phyloP scores from a whole-genome alignment of 2,797 vertebrate genomes.

The Hemitrygon akajei region DNA sequence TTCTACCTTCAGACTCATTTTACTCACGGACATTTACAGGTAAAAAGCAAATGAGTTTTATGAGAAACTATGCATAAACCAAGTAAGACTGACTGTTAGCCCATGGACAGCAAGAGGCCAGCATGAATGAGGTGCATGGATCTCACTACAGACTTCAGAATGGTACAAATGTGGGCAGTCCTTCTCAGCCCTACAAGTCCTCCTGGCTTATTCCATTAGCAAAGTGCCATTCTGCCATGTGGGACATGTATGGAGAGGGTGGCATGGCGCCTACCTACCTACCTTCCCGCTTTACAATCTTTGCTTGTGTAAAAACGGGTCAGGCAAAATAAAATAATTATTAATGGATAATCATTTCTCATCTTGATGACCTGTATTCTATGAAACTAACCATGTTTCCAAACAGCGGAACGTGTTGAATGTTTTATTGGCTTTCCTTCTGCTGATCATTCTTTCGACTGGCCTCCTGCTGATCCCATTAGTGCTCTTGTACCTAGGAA shows the following conservation, averaged over 20 bases:
- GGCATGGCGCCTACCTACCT: no score
- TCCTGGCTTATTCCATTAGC: background rate
- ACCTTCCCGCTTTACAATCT: background rate
- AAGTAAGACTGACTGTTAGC: background rate
- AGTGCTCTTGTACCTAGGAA: no score
- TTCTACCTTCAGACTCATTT: no score
- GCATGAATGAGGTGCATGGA: no score
- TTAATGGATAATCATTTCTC: background rate
- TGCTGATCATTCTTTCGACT: no score
- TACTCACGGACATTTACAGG: no score
- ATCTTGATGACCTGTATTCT: background rate
- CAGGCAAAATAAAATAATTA: background rate
- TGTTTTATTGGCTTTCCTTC: background rate
- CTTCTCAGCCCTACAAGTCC: background rate
- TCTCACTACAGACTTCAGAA: background rate
- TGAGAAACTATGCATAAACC: no score
- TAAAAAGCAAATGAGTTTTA: no score
- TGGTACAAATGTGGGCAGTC: background rate
- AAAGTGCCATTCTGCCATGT: background rate
- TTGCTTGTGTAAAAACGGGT: background rate
- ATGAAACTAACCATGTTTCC: background rate
- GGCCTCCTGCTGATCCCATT: no score
- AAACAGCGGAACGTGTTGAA: background rate
- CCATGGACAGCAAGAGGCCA: background rate
- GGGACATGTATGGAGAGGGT: background rate